Percentiles rank a stretch among this genome's conserved stretches.
These are phyloP conservation scores for Caenorhabditis wallacei DNA, from an alignment of 2,888 invertebrate species.

Conservation along the genomic window DNA sequence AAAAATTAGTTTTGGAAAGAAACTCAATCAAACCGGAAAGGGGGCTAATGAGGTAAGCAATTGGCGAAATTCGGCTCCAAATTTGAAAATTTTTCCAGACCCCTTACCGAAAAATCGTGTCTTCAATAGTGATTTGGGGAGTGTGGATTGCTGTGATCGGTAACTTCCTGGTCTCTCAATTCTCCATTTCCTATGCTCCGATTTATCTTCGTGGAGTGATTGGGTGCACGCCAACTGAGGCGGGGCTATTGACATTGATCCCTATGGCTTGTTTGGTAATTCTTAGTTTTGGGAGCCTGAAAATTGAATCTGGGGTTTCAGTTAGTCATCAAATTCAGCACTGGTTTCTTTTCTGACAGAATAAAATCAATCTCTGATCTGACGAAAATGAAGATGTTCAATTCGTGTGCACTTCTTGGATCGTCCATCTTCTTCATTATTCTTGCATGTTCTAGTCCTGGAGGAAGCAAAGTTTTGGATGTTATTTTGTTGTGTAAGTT, in stretches of 20 bases:
- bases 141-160: constrained; percentile 75
- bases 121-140: constrained; percentile 71
- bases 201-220: constrained; percentile 72
- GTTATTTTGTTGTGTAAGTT: constrained; percentile 67
- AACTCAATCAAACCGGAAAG: constrained; percentile 18
- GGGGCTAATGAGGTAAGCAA: constrained; percentile 14
- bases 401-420: constrained; percentile 77
- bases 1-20: constrained; percentile 68
- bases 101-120: constrained; percentile 70
- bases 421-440: constrained; percentile 75
- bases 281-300: not conserved
- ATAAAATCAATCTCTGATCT: constrained; percentile 72
- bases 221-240: constrained; percentile 61
- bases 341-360: constrained; percentile 72
- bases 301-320: constrained; percentile 30
- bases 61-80: no score
- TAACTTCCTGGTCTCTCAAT: constrained; percentile 72
- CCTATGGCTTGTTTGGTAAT: constrained; percentile 68
- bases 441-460: constrained; percentile 65
- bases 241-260: constrained; percentile 69
- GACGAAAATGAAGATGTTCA: constrained; percentile 75
- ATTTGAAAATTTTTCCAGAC: constrained; percentile 54
- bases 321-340: constrained; percentile 71
- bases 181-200: constrained; percentile 69
- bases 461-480: constrained; percentile 62